Conservation (phyloP, 2,888 invertebrate species). For the Xanthostigma xanthostigma region DNA sequence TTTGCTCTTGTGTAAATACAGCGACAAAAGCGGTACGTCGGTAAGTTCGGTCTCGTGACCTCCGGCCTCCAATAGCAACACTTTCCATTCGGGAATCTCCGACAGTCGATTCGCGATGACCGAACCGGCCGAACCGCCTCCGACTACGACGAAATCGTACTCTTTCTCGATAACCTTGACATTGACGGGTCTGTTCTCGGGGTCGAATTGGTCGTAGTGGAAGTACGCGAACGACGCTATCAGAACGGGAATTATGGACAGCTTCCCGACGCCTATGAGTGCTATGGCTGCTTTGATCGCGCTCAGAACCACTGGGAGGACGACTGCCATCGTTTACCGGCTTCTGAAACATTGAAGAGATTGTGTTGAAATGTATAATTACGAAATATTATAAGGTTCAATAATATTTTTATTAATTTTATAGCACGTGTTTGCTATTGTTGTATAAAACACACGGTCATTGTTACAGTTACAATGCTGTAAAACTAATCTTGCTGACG, state of each 20-base stretch:
- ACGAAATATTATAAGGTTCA: no score
- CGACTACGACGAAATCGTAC: constrained; percentile 73
- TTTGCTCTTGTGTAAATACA: constrained; percentile 80
- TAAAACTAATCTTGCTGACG: no score
- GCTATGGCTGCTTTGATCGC: constrained; percentile 59
- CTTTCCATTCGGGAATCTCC: constrained; percentile 63
- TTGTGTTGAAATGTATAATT: no score
- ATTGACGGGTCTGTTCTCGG: constrained; percentile 65
- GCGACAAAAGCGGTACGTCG: constrained; percentile 71
- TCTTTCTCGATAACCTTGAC: constrained; percentile 46
- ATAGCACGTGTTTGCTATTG: no score
- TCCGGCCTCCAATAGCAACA: constrained; percentile 69
- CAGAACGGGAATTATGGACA: constrained; percentile 58
- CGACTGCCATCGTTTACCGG: constrained; percentile 20
- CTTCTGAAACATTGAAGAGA: constrained; percentile 2
- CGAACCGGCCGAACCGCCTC: constrained; percentile 72
- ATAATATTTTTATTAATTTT: no score
- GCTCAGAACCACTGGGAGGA: constrained; percentile 35
- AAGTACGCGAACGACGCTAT: constrained; percentile 65
- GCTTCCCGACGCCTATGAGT: constrained; percentile 54
- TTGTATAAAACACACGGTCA: no score
- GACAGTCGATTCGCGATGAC: constrained; percentile 69
- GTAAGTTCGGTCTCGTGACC: constrained; percentile 78
- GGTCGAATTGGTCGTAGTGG: constrained; percentile 73
- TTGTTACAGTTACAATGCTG: no score